Evolutionary conservation across 2,888 invertebrate genomes (phyloP).

Genomic region (Dryobotodes eremita): DNA sequence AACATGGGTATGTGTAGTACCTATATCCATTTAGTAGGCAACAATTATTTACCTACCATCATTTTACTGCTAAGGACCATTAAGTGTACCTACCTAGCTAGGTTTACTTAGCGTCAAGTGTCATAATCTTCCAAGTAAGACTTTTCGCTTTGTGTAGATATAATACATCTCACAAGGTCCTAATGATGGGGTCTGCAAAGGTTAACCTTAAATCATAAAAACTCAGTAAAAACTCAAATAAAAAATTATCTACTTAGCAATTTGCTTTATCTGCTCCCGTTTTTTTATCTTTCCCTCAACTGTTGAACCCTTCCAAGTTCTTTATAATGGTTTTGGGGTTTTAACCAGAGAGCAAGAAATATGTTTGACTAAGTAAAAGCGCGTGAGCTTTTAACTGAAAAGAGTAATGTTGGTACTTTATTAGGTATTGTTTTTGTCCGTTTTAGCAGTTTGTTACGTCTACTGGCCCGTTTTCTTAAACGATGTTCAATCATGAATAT

Average conservation of each 20-base stretch:
- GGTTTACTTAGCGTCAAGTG: neutral
- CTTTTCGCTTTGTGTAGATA: neutral
- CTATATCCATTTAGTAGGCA: neutral
- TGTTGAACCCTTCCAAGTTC: constrained; percentile 71
- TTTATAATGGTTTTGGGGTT: constrained; percentile 73
- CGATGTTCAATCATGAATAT: neutral
- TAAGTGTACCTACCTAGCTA: neutral
- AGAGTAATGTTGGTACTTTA: constrained; percentile 48
- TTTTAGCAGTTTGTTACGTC: constrained; percentile 1
- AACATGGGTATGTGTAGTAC: neutral
- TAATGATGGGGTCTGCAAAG: constrained; percentile 58
- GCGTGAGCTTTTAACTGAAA: constrained; percentile 57
- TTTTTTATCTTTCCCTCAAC: constrained; percentile 70
- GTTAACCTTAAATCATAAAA: constrained; percentile 58
- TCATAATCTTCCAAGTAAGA: constrained; percentile 4
- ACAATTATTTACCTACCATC: neutral
- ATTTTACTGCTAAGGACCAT: neutral
- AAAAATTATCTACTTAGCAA: constrained; percentile 69
- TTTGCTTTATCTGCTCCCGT: constrained; percentile 68
- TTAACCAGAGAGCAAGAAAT: constrained; percentile 65
- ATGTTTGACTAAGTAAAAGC: constrained; percentile 63
- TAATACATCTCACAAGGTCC: constrained; percentile 37
- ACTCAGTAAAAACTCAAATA: constrained; percentile 65
- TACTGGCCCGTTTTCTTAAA: constrained; percentile 2
- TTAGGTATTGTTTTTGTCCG: constrained; percentile 23